These are phyloP conservation scores for Stegastes partitus DNA, from an alignment of 2,113 vertebrate species.

Conservation along the genomic window DNA sequence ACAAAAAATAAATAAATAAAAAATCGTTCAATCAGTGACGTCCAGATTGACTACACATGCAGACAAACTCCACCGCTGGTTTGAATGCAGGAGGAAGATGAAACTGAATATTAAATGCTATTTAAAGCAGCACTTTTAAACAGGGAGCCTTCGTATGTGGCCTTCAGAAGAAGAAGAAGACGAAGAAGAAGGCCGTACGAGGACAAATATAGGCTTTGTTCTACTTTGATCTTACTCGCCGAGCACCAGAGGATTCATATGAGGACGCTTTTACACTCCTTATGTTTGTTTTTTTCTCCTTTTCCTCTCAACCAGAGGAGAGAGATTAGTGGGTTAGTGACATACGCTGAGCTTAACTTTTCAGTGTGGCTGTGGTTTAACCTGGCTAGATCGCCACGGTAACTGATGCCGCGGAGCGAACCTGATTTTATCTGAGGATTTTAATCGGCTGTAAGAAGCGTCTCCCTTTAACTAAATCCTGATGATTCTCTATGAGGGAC, in stretches of 20 bases:
- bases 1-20: not conserved
- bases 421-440: too few species aligned
- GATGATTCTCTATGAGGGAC: too few species aligned
- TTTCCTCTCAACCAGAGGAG: too few species aligned
- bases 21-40: not conserved
- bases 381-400: too few species aligned
- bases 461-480: too few species aligned
- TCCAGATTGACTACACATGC: slow-evolving; percentile 17
- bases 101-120: slow-evolving; percentile 18
- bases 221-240: not conserved
- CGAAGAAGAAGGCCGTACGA: not conserved
- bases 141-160: not conserved
- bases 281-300: not conserved
- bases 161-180: not conserved
- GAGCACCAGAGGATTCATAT: not conserved
- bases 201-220: slow-evolving; percentile 24
- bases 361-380: too few species aligned
- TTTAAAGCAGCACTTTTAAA: not conserved
- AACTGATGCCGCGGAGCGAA: too few species aligned
- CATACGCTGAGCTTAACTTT: too few species aligned
- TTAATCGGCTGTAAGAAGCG: too few species aligned
- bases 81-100: slow-evolving; percentile 34
- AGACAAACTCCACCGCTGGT: slow-evolving; percentile 1
- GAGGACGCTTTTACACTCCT: not conserved
- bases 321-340: too few species aligned